Base-by-base conservation (phyloP, 2,888 invertebrate genomes). In the Tortrix viridana region DNA sequence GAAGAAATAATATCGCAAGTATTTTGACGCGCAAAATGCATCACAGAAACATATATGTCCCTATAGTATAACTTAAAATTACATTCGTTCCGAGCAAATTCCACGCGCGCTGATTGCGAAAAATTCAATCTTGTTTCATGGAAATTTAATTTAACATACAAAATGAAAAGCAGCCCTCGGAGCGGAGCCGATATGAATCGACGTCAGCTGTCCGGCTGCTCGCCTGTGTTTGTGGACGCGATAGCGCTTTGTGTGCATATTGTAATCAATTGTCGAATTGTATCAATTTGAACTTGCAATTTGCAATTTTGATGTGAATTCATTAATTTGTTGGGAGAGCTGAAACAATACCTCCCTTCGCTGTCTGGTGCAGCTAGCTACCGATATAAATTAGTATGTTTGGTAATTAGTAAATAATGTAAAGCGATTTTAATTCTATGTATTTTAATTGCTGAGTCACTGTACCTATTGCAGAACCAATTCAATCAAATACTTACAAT, bases 61-160 rank as follows among this genome's bases (percentile, higher is more conserved):
- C 22, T 22, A 22, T 3, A 22, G 2, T 3, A 22, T 3, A 46
- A 38, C 58, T 58, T 53, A 43, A 63, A 63, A 63, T 58, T 58
- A 53, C 52, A 58, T 80, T 81, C 76, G 81, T 77, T 78, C 75
- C 74, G 73, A 74, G 74, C 75, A 74, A 79, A 74, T 76, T 76
- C 75, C 80, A 76, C 77, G 77, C 79, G 82, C 83, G 85, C 82
- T 92, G 91, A 91, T 92, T 92, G 91, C 89, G 87, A 90, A 91
- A 92, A 92, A 90, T 91, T 90, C 90, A 90, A 91, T 91, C 88
- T 88, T 89, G 91, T 92, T 91, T 87, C 90, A 90, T 90, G 86
- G 88, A 92, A 90, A 92, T 92, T 92, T 91, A 90, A 92, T 92
- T 92, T 91, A 90, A 90, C 91, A 89, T 90, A 85, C 88, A 85